Base-by-base conservation (phyloP, 2,888 invertebrate genomes). In the Dyspetes luteomarginatus region DNA sequence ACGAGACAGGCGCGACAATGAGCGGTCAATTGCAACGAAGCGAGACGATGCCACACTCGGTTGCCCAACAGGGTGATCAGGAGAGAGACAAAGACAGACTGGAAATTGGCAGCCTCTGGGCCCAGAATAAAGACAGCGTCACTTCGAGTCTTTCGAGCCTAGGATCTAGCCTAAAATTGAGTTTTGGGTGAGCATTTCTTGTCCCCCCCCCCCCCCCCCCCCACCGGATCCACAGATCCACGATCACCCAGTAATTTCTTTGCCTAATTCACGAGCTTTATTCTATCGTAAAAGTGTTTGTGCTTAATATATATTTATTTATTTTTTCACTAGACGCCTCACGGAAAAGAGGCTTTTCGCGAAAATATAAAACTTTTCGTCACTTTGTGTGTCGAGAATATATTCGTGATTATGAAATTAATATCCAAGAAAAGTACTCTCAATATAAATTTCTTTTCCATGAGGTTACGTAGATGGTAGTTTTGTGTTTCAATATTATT, bases 121-220 rank as follows among this genome's bases (percentile, higher is more conserved):
- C 91, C 12, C 91, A 91, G 71, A 91, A 91, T 78, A 92, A 92
- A 78, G 92, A 92, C 79, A 92, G 92, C 55, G 95, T 96, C 19
- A 95, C 96, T 0, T 96, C 96, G 1, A 96, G 96, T 86, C 93
- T 97, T 83, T 96, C 96, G 75, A 97, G 95, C 86, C 93, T 97
- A 76, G 96, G 97, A 22, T 97, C 97, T 84, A 96, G 96, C 73
- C 94, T 97, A 82, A 97, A 97, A 93, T 93, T 97, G 85, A 97
- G 96, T 88, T 97, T 97, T 91, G 96, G 97, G 97, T 97, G 93
- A 93, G 93, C 17, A 55, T 64, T 62, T 58, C 55, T 65, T 15
- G 64, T 41, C 48, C n/a, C n/a, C n/a, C n/a, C n/a, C n/a, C n/a
- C n/a, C n/a, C n/a, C n/a, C n/a, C n/a, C n/a, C n/a, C n/a, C n/a